Evolutionary conservation across 2,113 vertebrate species (phyloP).

Genomic region (Tupaia tana): DNA sequence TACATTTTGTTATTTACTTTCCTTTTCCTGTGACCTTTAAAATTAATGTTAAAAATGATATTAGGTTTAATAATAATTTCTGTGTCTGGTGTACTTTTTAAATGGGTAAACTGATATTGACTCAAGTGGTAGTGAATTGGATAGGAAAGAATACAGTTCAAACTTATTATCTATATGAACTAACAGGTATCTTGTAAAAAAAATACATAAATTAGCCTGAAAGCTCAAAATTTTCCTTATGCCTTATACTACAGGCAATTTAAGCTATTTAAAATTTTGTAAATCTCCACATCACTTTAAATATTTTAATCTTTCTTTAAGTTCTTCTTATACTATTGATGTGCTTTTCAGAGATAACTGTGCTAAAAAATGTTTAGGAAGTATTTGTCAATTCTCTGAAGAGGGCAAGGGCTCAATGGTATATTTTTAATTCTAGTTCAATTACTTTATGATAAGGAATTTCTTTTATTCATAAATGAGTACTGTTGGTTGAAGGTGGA

Average conservation of each 20-base stretch:
- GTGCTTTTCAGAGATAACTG: slow-evolving; percentile 64
- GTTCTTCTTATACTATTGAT: slow-evolving; percentile 78
- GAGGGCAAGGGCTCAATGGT: slow-evolving; percentile 71
- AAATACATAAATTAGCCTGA: not conserved
- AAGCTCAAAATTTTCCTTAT: slow-evolving; percentile 42
- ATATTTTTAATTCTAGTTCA: slow-evolving; percentile 83
- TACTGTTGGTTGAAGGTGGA: slow-evolving; percentile 81
- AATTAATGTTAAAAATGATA: not conserved
- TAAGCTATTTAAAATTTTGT: slow-evolving; percentile 50
- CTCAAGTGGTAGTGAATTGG: not conserved
- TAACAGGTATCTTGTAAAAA: not conserved
- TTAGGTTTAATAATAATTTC: not conserved
- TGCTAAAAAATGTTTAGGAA: slow-evolving; percentile 77
- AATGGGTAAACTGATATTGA: slow-evolving; percentile 24
- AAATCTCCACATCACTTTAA: slow-evolving; percentile 27
- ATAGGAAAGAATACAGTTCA: slow-evolving; percentile 23
- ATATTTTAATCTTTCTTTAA: slow-evolving; percentile 78
- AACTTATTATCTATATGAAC: not conserved
- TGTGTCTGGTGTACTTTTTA: not conserved
- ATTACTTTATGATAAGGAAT: slow-evolving; percentile 82
- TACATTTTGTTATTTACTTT: not conserved
- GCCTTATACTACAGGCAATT: slow-evolving; percentile 43
- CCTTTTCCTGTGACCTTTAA: not conserved
- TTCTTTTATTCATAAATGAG: slow-evolving; percentile 86
- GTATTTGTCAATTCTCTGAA: slow-evolving; percentile 81